Evolutionary conservation across 2,888 invertebrate species (phyloP).

Genomic region (Oeneis ivallda): DNA sequence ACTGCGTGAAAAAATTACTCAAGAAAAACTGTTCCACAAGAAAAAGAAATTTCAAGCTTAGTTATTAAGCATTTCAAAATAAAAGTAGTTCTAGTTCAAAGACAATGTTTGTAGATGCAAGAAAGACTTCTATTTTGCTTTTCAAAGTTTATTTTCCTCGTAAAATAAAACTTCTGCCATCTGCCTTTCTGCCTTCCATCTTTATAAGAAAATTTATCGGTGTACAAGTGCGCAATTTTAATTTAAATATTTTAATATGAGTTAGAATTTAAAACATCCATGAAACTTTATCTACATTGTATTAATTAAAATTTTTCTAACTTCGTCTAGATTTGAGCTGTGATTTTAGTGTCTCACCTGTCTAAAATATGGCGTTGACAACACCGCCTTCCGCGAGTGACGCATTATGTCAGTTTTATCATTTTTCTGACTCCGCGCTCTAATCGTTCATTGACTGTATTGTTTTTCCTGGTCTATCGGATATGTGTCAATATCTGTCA

Average conservation of each 20-base stretch:
- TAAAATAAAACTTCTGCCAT: neutral
- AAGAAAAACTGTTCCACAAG: neutral
- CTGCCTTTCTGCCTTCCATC: too few species aligned
- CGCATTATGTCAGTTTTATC: slow-evolving; percentile 45
- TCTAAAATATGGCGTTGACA: slow-evolving; percentile 58
- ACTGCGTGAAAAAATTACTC: neutral
- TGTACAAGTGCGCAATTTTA: too few species aligned
- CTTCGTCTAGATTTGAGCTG: neutral
- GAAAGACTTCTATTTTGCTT: neutral
- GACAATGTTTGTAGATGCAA: neutral
- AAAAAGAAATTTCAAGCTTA: neutral
- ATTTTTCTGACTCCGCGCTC: slow-evolving; percentile 47
- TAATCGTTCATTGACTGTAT: slow-evolving; percentile 66
- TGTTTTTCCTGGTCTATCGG: slow-evolving; percentile 48
- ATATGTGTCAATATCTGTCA: slow-evolving; percentile 17
- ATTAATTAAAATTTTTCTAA: neutral
- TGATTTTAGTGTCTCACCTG: slow-evolving; percentile 37
- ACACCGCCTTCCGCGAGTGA: slow-evolving; percentile 34
- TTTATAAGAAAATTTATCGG: too few species aligned
- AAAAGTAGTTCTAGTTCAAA: slow-evolving; percentile 45
- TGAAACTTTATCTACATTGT: neutral
- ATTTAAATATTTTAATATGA: too few species aligned
- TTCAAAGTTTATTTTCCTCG: neutral
- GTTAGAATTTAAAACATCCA: too few species aligned
- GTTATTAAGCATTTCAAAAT: neutral